phyloP scores from a whole-genome alignment of 2,113 vertebrate genomes.

The Mungos mungo region DNA sequence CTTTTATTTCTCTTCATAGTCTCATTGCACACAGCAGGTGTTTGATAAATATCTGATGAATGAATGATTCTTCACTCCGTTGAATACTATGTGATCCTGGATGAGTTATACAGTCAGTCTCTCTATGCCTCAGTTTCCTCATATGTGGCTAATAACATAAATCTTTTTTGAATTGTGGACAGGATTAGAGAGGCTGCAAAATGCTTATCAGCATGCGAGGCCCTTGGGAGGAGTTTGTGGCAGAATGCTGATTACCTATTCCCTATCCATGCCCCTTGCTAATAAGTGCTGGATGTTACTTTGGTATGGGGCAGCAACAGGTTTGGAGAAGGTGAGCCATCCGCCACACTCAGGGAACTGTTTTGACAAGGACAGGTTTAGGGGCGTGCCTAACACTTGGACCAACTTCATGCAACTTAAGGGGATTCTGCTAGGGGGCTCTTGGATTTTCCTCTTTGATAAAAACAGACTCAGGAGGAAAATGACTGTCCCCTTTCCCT shows the following conservation, averaged over 20 bases:
- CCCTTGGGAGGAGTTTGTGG: background rate
- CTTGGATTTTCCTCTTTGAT: background rate
- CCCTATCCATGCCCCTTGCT: background rate
- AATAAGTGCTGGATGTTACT: background rate
- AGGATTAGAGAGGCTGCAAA: background rate
- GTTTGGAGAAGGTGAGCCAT: background rate
- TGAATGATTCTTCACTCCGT: background rate
- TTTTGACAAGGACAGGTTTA: background rate
- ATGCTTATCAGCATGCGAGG: background rate
- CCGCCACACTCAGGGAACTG: background rate
- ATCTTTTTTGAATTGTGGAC: background rate
- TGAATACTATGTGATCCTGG: background rate
- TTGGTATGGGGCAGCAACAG: background rate
- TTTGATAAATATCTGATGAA: background rate
- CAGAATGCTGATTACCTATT: background rate
- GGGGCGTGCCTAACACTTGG: background rate
- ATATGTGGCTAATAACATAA: background rate
- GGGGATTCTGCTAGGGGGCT: background rate
- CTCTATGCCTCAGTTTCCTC: background rate
- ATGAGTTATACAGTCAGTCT: background rate
- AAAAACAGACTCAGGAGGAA: background rate
- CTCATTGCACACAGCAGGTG: background rate
- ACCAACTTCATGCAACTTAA: background rate
- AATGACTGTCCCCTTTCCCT: background rate
- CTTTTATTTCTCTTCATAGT: background rate